These are phyloP conservation scores for Tragopan temminckii DNA, from an alignment of 2,797 vertebrate species.

Conservation along the genomic window DNA sequence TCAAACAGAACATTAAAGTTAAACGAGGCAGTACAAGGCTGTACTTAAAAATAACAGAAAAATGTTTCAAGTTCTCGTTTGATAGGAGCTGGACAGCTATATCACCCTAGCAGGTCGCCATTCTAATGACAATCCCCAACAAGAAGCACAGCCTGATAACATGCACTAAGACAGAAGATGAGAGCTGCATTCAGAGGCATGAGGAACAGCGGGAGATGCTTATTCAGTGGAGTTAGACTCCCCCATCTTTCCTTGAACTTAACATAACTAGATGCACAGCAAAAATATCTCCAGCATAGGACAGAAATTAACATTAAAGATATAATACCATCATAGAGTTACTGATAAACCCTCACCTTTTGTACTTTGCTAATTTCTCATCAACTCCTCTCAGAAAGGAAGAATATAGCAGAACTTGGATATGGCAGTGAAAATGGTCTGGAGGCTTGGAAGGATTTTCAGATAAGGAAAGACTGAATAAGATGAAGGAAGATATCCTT, in stretches of 20 bases:
- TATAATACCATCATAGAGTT: conserved; percentile 44
- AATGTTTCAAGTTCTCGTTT: conserved; percentile 42
- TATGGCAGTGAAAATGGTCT: conserved; percentile 41
- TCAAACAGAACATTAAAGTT: conserved; percentile 73
- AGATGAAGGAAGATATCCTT: conserved; percentile 59
- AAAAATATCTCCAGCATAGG: conserved; percentile 30
- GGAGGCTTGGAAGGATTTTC: conserved; percentile 55
- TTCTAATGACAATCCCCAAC: conserved; percentile 46
- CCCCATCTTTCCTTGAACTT: conserved; percentile 25
- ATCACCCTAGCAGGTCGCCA: background rate
- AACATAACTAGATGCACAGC: conserved; percentile 57
- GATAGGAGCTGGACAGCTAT: conserved; percentile 42
- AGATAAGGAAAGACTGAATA: conserved; percentile 46
- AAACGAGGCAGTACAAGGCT: conserved; percentile 57
- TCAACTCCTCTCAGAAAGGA: conserved; percentile 3
- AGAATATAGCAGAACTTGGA: conserved; percentile 16
- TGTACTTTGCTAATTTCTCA: conserved; percentile 62
- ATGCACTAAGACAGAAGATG: conserved; percentile 15
- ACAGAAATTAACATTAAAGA: conserved; percentile 67
- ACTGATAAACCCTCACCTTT: conserved; percentile 69
- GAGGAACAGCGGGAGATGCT: conserved; percentile 25
- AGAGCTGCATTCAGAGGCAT: conserved; percentile 29
- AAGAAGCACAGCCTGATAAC: conserved; percentile 58
- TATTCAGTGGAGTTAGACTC: conserved; percentile 16
- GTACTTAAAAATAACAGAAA: conserved; percentile 70